Conservation (phyloP, 1,140 invertebrate genomes). For the Tetramorium alpestre region DNA sequence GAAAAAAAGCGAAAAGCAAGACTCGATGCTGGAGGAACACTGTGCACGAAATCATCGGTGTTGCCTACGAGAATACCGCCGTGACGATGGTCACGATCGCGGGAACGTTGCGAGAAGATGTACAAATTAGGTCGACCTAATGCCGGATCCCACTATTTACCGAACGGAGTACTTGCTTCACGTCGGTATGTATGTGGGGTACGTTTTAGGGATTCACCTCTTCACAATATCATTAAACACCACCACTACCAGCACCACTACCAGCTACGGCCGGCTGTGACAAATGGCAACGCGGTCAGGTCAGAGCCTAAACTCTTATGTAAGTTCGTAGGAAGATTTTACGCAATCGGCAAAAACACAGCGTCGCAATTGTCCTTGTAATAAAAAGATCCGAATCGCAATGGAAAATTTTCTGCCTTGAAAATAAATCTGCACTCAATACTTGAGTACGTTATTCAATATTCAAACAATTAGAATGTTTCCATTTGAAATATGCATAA, state of each 20-base stretch:
- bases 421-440: not conserved
- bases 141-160: conserved; percentile 80
- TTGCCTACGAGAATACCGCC: not conserved
- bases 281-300: conserved; percentile 49
- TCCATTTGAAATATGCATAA: not conserved
- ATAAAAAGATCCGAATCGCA: not conserved
- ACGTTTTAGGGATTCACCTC: conserved; percentile 84
- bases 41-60: not conserved
- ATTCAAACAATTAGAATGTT: not conserved
- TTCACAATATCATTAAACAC: conserved; percentile 84
- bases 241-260: conserved; percentile 63
- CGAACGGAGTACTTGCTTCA: conserved; percentile 77
- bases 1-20: not conserved
- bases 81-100: not conserved
- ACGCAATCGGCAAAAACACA: conserved; percentile 65
- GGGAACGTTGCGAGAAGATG: conserved; percentile 6
- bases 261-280: conserved; percentile 29
- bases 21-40: not conserved
- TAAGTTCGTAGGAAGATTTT: conserved; percentile 67
- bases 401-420: not conserved
- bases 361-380: not conserved
- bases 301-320: conserved; percentile 70
- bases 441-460: not conserved
- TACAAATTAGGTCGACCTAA: conserved; percentile 81
- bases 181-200: conserved; percentile 77